These are phyloP conservation scores for Lipophrys pholis DNA, from an alignment of 2,113 vertebrate species.

Conservation along the genomic window DNA sequence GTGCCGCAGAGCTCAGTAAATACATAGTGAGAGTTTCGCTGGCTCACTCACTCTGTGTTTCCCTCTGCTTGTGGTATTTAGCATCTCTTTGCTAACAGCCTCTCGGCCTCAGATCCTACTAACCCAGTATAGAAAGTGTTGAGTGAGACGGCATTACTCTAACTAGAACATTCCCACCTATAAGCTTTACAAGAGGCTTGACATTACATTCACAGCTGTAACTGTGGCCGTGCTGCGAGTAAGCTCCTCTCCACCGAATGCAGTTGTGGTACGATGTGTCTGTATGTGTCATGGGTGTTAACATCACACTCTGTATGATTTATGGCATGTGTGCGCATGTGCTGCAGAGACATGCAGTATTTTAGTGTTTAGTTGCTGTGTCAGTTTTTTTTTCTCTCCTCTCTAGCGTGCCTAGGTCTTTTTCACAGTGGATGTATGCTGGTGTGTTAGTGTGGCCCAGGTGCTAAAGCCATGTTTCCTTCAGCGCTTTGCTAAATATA, in stretches of 20 bases:
- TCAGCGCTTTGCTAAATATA: slow-evolving; percentile 50
- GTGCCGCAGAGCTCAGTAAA: slow-evolving; percentile 69
- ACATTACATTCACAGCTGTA: slow-evolving; percentile 27
- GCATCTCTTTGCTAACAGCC: slow-evolving; percentile 55
- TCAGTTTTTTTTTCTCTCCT: slow-evolving; percentile 43
- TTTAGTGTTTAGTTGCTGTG: slow-evolving; percentile 32
- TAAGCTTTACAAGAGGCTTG: slow-evolving; percentile 23
- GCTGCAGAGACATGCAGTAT: slow-evolving; percentile 45
- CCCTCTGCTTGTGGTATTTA: slow-evolving; percentile 54
- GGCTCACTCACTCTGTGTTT: slow-evolving; percentile 24
- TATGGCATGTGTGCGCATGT: slow-evolving; percentile 35
- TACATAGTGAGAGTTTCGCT: slow-evolving; percentile 40
- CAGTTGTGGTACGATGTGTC: slow-evolving; percentile 25
- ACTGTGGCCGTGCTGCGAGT: slow-evolving; percentile 12
- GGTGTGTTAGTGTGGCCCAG: slow-evolving; percentile 47
- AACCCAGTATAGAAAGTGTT: slow-evolving; percentile 37
- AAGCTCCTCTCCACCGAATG: background rate
- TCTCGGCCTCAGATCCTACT: slow-evolving; percentile 36
- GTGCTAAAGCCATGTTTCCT: slow-evolving; percentile 57
- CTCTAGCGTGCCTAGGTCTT: slow-evolving; percentile 4
- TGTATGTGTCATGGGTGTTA: slow-evolving; percentile 20
- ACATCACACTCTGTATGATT: slow-evolving; percentile 29
- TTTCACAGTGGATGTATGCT: slow-evolving; percentile 30
- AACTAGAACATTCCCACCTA: slow-evolving; percentile 1
- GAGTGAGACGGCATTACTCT: slow-evolving; percentile 11